Evolutionary conservation across 2,888 invertebrate genomes (phyloP).

Genomic region (Drosophila sordidula): DNA sequence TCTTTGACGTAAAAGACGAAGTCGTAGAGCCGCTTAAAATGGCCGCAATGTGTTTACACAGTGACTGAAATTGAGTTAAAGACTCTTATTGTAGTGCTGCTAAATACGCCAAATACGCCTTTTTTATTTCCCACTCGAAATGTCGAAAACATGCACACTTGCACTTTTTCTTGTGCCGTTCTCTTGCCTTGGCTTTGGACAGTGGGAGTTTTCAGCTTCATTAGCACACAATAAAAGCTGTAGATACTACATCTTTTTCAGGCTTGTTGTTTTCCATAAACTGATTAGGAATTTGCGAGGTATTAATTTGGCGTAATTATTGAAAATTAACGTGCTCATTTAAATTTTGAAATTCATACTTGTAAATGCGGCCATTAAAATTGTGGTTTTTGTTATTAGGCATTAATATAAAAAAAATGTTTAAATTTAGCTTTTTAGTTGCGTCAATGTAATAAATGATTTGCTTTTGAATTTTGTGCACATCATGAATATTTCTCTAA

Average conservation of each 20-base stretch:
- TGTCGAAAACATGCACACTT: constrained; percentile 36
- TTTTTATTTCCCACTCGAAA: constrained; percentile 8
- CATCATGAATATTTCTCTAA: neutral
- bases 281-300: constrained; percentile 39
- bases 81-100: constrained; percentile 4
- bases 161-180: constrained; percentile 41
- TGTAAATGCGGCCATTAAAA: constrained; percentile 31
- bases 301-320: constrained; percentile 39
- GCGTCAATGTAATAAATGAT: neutral
- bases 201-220: constrained; percentile 67
- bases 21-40: constrained; percentile 8
- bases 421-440: neutral
- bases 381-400: constrained; percentile 15
- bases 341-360: constrained; percentile 31
- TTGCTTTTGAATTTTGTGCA: neutral
- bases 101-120: neutral
- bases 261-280: constrained; percentile 55
- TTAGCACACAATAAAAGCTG: constrained; percentile 74
- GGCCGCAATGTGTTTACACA: constrained; percentile 39
- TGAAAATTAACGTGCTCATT: constrained; percentile 45
- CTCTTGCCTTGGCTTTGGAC: constrained; percentile 18
- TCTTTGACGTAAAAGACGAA: constrained; percentile 59
- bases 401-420: constrained; percentile 12
- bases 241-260: constrained; percentile 28
- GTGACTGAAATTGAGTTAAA: constrained; percentile 50